Evolutionary conservation across 30 jellyfish, hydroid and myxozoan genomes (phyloP).

Genomic region (Nemopilema nomurai): DNA sequence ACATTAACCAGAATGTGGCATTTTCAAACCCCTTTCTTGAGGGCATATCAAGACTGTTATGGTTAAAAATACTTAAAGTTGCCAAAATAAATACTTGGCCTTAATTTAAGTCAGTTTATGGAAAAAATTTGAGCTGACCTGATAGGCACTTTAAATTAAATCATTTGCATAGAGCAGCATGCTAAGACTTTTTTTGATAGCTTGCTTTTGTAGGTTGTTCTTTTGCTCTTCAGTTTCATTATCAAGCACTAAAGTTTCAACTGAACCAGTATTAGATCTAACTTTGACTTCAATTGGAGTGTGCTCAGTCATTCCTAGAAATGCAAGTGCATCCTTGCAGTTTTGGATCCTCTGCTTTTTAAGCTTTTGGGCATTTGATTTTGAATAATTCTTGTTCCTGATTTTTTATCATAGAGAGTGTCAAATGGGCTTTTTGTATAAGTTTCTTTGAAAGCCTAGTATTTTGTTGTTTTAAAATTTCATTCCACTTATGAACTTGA

Average conservation of each 20-base stretch:
- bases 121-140: too few relatives aligned
- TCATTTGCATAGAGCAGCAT: background rate
- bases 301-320: background rate
- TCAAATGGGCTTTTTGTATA: background rate
- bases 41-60: too few relatives aligned
- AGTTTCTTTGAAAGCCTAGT: background rate
- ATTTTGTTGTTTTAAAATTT: background rate
- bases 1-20: too few relatives aligned
- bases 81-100: too few relatives aligned
- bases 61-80: too few relatives aligned
- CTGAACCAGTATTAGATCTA: background rate
- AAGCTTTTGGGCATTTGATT: background rate
- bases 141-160: too few relatives aligned
- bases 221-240: background rate
- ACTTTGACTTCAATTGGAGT: background rate
- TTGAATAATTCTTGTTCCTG: conserved; percentile 5
- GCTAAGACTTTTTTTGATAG: background rate
- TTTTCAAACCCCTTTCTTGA: too few relatives aligned
- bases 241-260: background rate
- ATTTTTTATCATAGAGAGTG: background rate
- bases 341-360: background rate
- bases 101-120: too few relatives aligned
- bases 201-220: too few relatives aligned
- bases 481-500: too few relatives aligned
- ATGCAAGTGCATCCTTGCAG: background rate